phyloP scores from a whole-genome alignment of 2,888 invertebrate genomes.

The Mimachlamys varia region DNA sequence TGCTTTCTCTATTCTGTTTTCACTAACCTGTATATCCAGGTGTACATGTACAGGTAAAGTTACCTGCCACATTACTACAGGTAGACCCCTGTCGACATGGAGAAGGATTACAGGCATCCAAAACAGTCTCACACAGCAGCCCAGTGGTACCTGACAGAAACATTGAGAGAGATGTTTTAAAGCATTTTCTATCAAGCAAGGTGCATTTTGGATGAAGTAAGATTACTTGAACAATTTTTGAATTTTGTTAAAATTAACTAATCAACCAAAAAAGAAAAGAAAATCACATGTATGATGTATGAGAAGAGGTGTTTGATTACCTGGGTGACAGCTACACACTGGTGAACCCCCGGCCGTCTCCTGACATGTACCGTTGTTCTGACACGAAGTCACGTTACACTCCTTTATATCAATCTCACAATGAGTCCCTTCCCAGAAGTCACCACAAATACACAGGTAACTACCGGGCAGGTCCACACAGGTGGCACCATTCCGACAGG shows the following conservation, averaged over 20 bases:
- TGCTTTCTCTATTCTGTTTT: too few relatives aligned
- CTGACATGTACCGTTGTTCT: slow-evolving; percentile 62
- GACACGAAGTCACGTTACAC: slow-evolving; percentile 61
- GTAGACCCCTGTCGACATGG: slow-evolving; percentile 66
- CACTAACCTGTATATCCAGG: slow-evolving; percentile 54
- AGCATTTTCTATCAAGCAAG: too few relatives aligned
- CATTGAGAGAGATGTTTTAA: too few relatives aligned
- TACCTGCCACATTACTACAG: slow-evolving; percentile 60
- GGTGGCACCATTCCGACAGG: slow-evolving; percentile 83
- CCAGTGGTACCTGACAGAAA: slow-evolving; percentile 37
- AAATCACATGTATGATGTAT: too few relatives aligned
- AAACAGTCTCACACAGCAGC: slow-evolving; percentile 5
- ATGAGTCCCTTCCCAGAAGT: slow-evolving; percentile 69
- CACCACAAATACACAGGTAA: slow-evolving; percentile 91
- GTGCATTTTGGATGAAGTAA: too few relatives aligned
- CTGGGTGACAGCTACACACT: slow-evolving; percentile 49
- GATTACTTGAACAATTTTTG: too few relatives aligned
- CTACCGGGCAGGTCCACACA: slow-evolving; percentile 91
- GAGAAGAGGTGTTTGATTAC: slow-evolving; percentile 24
- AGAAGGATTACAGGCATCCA: slow-evolving; percentile 39
- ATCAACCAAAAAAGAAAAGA: too few relatives aligned
- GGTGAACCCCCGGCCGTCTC: slow-evolving; percentile 45
- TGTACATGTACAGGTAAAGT: slow-evolving; percentile 62
- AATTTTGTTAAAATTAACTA: too few relatives aligned
- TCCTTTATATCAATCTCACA: slow-evolving; percentile 68